Base-by-base conservation (phyloP, 2,888 invertebrate genomes). In the Andrena bicolor region DNA sequence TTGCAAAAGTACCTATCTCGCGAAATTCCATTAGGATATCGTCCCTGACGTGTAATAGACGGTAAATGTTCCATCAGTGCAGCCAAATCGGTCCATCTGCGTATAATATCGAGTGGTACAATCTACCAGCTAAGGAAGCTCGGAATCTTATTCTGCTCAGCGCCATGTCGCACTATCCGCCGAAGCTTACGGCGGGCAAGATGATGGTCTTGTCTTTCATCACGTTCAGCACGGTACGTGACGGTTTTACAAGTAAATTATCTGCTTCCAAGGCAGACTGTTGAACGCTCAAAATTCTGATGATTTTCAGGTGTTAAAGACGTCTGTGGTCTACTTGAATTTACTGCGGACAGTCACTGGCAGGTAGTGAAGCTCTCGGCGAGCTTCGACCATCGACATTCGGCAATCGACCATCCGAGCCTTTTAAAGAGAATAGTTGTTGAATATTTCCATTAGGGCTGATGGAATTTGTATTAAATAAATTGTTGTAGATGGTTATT, bases 181-280 rank as follows among this genome's bases (percentile, higher is more conserved):
- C 82, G 0, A 87, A 82, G 68, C 87, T 91, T 20, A 90, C 90
- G 0, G 91, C 91, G 72, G 91, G 90, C 20, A 91, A 88, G 81
- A 80, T 91, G 74, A 69, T 88, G 2, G 83, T 88, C n/a, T 64
- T 91, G 1, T 91, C 92, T 0, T 61, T 91, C 30, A 75, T 65
- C 23, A 88, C 86, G 23, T 92, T 92, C 77, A 82, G 35, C 16
- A 28, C 4, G 28, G 84, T 84, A 70, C 2, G 83, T 83, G 26
- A 26, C 10, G 16, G 10, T 16, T 3, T 64, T 10, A 3, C 2
- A 23, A n/a, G 0, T 53, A 2, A 30, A 10, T n/a, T 30, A n/a
- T 2, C 20, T 26, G 5, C 8, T 49, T 6, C 16, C 0, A 2
- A 7, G 2, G 4, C 7, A 7, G 4, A 35, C 20, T n/a, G 0